Evolutionary conservation across 2,797 vertebrate genomes (phyloP), one percentile per base, ranked within the genome.

Genomic region (Florisuga fusca): DNA sequence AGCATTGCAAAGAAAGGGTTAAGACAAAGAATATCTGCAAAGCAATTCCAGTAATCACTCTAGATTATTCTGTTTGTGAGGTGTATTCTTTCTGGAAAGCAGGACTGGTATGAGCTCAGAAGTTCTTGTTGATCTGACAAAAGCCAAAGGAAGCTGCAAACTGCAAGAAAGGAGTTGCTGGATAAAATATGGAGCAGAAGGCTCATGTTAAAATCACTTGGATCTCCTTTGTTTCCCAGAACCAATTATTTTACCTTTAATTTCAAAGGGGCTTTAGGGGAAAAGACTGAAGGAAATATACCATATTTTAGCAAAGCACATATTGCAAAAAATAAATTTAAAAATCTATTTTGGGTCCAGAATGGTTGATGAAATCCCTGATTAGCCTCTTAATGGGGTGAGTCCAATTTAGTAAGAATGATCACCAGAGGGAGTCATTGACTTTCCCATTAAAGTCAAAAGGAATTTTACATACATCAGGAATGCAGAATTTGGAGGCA

Each of bases 381-480:
- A 87, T 96, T 94, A 94, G 84, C 22, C 68, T 95, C 85, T 80
- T 93, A 96, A 96, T 84, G 83, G 87, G 80, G 90, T 85, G 87
- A 96, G 51, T 87, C 93, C 84, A 95, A 93, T 94, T 91, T 93
- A 83, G 91, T 55, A 71, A 93, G 94, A 96, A 93, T 69, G 72
- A 94, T 94, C 96, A 96, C 95, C 94, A 96, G 93, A 96, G 94
- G 94, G 95, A 97, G 95, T 94, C 72, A 93, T 34, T 95, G 93
- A 95, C 95, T 95, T 96, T 94, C 71, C 82, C 89, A 87, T 87
- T 95, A 88, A 94, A 91, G 89, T 93, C 87, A 95, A 91, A 82
- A 74, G 62, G 87, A 94, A 68, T 93, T 94, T 93, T 83, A 88
- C 68, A 85, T 85, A 83, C 16, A 90, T 54, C 41, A 48, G 38